A percentile compares a stretch with the other conserved stretches of the same genome.
These are phyloP conservation scores for Melozone crissalis DNA, from an alignment of 2,113 vertebrate genomes.

Conservation along the genomic window DNA sequence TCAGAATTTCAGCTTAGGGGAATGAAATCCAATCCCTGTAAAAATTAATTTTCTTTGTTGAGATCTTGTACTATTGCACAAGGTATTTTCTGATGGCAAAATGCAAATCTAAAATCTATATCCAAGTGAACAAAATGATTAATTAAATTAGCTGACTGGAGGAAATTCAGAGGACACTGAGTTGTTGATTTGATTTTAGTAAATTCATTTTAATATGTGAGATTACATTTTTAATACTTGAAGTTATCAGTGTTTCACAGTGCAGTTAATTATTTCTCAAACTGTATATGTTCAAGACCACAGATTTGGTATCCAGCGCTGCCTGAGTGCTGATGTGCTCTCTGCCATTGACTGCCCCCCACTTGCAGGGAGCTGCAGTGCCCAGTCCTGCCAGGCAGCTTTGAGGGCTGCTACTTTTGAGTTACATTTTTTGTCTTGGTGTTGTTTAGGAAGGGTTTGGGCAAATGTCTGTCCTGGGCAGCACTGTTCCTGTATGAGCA, in stretches of 20 bases:
- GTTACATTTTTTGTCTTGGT: neutral
- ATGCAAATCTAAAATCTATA: conserved; percentile 74
- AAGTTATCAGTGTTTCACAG: conserved; percentile 25
- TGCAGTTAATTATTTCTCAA: conserved; percentile 13
- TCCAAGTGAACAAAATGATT: conserved; percentile 73
- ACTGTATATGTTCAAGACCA: neutral
- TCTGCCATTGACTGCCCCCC: accelerated
- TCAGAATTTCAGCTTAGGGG: conserved; percentile 72
- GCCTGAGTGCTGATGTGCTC: neutral
- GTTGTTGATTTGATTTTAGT: conserved; percentile 77
- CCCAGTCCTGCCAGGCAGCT: neutral
- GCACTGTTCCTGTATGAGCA: neutral
- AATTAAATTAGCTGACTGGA: conserved; percentile 76
- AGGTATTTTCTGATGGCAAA: conserved; percentile 73
- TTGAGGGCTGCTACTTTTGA: neutral
- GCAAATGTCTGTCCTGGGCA: neutral
- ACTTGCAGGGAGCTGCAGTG: accelerated
- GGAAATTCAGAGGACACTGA: conserved; percentile 66
- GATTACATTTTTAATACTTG: conserved; percentile 68
- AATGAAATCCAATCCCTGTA: conserved; percentile 75
- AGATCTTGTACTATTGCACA: conserved; percentile 60
- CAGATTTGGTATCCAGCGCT: neutral
- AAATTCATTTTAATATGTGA: conserved; percentile 69
- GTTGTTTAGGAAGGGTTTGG: neutral
- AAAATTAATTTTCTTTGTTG: conserved; percentile 74